A percentile compares a stretch with the other conserved stretches of the same genome.
phyloP scores from a whole-genome alignment of 1,140 invertebrate genomes.

The Saccostrea echinata region DNA sequence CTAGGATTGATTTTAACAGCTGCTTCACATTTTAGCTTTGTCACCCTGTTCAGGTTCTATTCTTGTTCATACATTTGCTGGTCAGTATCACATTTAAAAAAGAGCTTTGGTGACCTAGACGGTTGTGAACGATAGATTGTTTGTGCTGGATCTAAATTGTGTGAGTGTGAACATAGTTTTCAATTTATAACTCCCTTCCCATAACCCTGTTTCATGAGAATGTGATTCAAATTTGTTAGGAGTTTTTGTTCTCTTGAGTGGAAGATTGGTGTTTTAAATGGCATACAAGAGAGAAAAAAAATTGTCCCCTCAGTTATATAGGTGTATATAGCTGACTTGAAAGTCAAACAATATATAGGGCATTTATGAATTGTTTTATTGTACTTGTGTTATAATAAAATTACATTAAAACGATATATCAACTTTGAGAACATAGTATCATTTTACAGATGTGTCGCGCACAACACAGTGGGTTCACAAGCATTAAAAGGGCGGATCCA shows the following conservation, averaged over 20 bases:
- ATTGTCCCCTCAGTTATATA: conserved; percentile 30
- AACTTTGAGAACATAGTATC: conserved; percentile 27
- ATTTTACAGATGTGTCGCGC: background rate
- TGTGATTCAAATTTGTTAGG: background rate
- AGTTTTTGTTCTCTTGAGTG: background rate
- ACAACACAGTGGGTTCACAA: background rate
- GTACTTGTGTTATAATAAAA: conserved; percentile 32
- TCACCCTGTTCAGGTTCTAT: background rate
- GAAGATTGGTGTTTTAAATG: background rate
- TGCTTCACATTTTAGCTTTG: background rate
- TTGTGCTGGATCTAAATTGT: background rate
- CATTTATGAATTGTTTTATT: conserved; percentile 31
- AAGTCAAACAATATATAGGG: conserved; percentile 37
- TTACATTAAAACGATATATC: conserved; percentile 5
- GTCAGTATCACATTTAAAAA: conserved; percentile 16
- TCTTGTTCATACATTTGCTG: conserved; percentile 26
- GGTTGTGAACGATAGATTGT: conserved; percentile 6
- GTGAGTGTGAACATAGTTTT: background rate
- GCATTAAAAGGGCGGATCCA: conserved; percentile 20
- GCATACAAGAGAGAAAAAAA: background rate
- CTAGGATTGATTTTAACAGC: conserved; percentile 3
- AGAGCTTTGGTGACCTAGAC: conserved; percentile 8
- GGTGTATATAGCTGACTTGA: conserved; percentile 20
- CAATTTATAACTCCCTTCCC: background rate
- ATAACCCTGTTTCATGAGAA: background rate